phyloP scores from a whole-genome alignment of 2,888 invertebrate species.

The Drosophila peninsularis region DNA sequence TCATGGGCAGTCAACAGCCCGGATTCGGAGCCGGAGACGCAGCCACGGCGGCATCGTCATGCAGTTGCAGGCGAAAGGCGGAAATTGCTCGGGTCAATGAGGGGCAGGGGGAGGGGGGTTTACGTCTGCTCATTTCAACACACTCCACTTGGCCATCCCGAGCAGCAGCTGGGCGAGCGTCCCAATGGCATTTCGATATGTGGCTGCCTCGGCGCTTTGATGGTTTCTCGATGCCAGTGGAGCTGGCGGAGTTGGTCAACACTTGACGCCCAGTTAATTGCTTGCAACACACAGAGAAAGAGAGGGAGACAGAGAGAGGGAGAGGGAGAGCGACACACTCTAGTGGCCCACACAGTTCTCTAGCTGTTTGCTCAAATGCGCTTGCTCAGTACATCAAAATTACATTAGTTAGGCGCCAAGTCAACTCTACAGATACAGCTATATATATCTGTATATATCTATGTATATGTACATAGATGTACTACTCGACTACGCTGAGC shows the following conservation, averaged over 20 bases:
- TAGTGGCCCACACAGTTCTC: too few relatives aligned
- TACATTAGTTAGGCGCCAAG: conserved; percentile 62
- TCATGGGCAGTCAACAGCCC: background rate
- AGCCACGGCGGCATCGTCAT: conserved; percentile 18
- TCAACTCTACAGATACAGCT: conserved; percentile 28
- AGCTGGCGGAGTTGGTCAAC: conserved; percentile 57
- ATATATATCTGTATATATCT: background rate
- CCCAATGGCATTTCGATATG: conserved; percentile 50
- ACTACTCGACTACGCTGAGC: conserved; percentile 15
- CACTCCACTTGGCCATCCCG: conserved; percentile 6
- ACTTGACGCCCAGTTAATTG: conserved; percentile 59
- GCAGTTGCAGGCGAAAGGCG: conserved; percentile 65
- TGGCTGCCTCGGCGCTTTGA: conserved; percentile 9
- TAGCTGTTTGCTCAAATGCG: conserved; percentile 45
- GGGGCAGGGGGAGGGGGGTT: background rate
- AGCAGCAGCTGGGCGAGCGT: conserved; percentile 44
- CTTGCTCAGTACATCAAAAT: conserved; percentile 66
- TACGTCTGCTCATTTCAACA: conserved; percentile 12
- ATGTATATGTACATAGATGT: conserved; percentile 2
- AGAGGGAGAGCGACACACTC: conserved; percentile 3
- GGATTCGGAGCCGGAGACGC: background rate
- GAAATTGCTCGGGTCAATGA: conserved; percentile 49
- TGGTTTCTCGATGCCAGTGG: conserved; percentile 24
- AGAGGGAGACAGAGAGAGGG: conserved; percentile 21
- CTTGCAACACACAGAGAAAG: conserved; percentile 32